Base-by-base conservation (phyloP, 2,888 invertebrate genomes). In the Pomacea canaliculata region DNA sequence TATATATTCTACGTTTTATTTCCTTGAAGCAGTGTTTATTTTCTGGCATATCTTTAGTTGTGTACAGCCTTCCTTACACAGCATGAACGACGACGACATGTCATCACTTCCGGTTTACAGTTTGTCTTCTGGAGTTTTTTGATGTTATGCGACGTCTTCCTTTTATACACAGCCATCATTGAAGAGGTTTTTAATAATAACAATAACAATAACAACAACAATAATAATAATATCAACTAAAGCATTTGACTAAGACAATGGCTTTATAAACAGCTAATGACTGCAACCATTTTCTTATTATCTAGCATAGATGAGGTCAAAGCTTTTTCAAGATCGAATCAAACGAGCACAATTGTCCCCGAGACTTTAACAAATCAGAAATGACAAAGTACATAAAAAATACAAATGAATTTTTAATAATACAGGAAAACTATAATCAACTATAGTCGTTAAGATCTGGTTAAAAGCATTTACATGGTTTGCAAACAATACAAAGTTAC, bases 81-180 rank as follows among this genome's bases (percentile, higher is more conserved):
- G 65, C 70, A 84, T 7, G 88, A 88, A 67, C 79, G 86, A 66
- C 63, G 76, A 16, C 82, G 80, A 49, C 86, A 88, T 8, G 73
- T 84, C 16, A 80, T 85, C 46, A 86, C 89, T 0, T 89, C 89
- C 8, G 87, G 86, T 3, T 76, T 89, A 9, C 81, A 86, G 66
- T 90, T 86, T 75, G 49, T 86, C 0, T 89, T 86, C 77, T 89
- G 88, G 87, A 63, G 85, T 4, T 72, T 89, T 12, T 71, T 81
- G 13, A 27, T 84, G 9, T n/a, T 85, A 7, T 76, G 82, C n/a
- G 86, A 86, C 62, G 73, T 86, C 23, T 76, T 89, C 12, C 85
- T 84, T 10, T 80, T 88, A 46, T 86, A 88, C 76, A 82, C 88
- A 8, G 81, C 84, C 71, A 73, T 83, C 16, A 78, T 81, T 9